Conservation (phyloP, 1,140 invertebrate species). For the Sminthurinus signatus region DNA sequence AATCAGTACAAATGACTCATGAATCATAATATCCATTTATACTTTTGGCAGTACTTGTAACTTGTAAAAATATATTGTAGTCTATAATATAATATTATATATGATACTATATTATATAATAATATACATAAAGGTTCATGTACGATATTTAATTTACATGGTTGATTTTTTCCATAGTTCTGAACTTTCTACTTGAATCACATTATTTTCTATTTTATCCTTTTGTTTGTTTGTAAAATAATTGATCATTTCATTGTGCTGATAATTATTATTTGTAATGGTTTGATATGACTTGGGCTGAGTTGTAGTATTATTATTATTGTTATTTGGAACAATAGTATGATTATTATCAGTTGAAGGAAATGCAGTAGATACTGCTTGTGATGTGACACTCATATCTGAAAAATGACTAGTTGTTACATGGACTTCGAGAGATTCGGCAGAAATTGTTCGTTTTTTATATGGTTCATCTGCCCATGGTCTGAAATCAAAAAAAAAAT, state of each 20-base stretch:
- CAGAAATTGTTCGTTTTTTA: neutral
- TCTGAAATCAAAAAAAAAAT: no score
- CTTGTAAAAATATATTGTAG: no score
- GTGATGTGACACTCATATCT: neutral
- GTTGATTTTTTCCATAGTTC: neutral
- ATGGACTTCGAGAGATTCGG: slow-evolving; percentile 12
- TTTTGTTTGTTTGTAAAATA: neutral
- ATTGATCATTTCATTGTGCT: neutral
- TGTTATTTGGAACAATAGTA: no score
- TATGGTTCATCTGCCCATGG: slow-evolving; percentile 8
- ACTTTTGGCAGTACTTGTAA: no score
- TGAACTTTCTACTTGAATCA: slow-evolving; percentile 3
- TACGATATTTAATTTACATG: no score
- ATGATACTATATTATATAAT: no score
- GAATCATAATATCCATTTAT: no score
- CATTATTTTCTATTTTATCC: neutral
- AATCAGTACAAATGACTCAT: no score
- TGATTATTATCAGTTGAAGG: no score
- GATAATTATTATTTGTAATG: neutral
- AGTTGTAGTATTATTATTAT: no score
- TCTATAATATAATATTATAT: no score
- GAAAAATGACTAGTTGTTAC: neutral
- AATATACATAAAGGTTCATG: no score
- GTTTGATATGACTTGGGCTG: neutral
- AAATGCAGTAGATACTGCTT: neutral